Percentiles rank a stretch among this genome's conserved stretches.
These are phyloP conservation scores for Labeo catla DNA, from an alignment of 2,113 vertebrate genomes.

Conservation along the genomic window DNA sequence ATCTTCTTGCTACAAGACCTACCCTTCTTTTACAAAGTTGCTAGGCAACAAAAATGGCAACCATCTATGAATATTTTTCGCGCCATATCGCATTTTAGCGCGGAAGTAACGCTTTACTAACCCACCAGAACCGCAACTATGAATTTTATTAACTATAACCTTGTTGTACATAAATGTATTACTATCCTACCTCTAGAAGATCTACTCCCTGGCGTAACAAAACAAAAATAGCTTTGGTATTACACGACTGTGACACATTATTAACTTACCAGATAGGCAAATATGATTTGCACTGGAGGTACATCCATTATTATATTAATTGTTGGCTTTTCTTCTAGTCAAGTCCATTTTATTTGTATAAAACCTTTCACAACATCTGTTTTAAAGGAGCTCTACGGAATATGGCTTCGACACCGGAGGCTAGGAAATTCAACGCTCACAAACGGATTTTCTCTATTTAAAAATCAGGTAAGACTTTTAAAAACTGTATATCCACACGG, in stretches of 20 bases:
- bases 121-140: too few relatives aligned
- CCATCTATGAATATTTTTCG: too few relatives aligned
- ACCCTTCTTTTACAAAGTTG: background rate
- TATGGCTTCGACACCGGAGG: background rate
- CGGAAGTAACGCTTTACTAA: too few relatives aligned
- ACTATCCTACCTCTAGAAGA: too few relatives aligned
- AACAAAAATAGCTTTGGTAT: too few relatives aligned
- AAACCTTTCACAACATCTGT: background rate
- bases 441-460: background rate
- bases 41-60: background rate
- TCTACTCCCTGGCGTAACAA: too few relatives aligned
- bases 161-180: too few relatives aligned
- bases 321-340: background rate
- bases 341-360: background rate
- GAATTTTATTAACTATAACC: too few relatives aligned
- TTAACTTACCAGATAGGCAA: background rate
- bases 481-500: slow-evolving; percentile 4
- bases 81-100: background rate
- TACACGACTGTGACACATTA: too few relatives aligned
- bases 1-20: background rate
- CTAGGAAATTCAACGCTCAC: background rate
- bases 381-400: background rate
- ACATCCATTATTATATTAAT: background rate
- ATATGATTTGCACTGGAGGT: background rate
- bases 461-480: background rate